These are phyloP conservation scores for Cladopsammia gracilis DNA, from an alignment of 64 coral and sea anemone genomes.

Conservation along the genomic window DNA sequence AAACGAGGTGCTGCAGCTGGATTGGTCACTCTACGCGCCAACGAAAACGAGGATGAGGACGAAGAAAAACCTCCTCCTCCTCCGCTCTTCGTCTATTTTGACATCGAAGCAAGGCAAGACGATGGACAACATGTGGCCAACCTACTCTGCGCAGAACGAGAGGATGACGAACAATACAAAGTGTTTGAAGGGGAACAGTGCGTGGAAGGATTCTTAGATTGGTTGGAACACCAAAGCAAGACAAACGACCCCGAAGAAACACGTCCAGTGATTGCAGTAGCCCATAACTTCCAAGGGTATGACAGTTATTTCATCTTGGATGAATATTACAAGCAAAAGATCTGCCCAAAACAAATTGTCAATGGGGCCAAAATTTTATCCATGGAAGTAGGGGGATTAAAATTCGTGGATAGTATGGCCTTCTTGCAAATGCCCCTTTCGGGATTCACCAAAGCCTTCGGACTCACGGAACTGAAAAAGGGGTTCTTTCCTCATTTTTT, in stretches of 20 bases:
- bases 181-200: neutral
- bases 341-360: neutral
- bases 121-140: neutral
- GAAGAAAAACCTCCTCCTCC: too few species aligned
- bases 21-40: too few species aligned
- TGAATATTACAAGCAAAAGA: neutral
- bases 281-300: neutral
- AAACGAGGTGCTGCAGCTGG: too few species aligned
- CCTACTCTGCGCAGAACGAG: neutral
- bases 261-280: neutral
- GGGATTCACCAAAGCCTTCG: too few species aligned
- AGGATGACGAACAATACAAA: neutral
- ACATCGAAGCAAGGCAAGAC: neutral
- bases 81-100: neutral
- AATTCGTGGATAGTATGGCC: too few species aligned
- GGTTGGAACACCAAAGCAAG: neutral
- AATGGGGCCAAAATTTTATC: neutral
- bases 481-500: constrained; percentile 53
- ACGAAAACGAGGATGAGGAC: neutral
- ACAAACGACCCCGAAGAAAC: neutral
- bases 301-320: neutral
- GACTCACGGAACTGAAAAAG: neutral
- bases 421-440: too few species aligned
- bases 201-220: neutral
- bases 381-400: too few species aligned